A percentile compares a stretch with the other conserved stretches of the same genome.
These are phyloP conservation scores for Astyanax mexicanus DNA, from an alignment of 2,797 vertebrate genomes.

Conservation along the genomic window DNA sequence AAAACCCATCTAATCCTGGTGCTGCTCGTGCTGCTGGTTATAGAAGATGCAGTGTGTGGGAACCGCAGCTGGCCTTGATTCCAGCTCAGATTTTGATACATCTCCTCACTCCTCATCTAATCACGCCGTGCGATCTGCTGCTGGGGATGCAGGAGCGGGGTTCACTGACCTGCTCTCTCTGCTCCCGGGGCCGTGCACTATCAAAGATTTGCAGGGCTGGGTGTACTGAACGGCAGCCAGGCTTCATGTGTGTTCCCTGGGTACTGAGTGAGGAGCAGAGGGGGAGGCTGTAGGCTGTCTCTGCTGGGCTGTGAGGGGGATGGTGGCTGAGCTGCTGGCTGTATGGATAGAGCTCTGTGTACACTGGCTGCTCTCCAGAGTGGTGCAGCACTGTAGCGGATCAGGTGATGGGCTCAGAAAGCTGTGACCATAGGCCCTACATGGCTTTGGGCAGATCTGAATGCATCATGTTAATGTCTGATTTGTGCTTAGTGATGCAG, in stretches of 20 bases:
- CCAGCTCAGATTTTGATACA: constrained; percentile 18
- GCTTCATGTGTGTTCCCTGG: constrained; percentile 9
- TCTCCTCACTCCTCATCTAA: background rate
- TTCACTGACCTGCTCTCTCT: background rate
- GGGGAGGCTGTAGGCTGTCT: background rate
- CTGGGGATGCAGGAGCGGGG: background rate
- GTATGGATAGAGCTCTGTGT: background rate
- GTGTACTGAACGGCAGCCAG: constrained; percentile 7
- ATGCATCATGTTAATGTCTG: background rate
- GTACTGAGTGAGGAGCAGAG: background rate
- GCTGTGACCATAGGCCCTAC: background rate
- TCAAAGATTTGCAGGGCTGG: constrained; percentile 1
- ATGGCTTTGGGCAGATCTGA: background rate
- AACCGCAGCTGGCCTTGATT: constrained; percentile 36
- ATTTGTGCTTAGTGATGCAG: background rate
- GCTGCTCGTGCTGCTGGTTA: constrained; percentile 24
- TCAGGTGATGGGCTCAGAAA: background rate
- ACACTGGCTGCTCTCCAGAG: background rate
- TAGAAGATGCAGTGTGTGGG: constrained; percentile 8
- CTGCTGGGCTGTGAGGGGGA: background rate
- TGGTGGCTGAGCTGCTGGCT: background rate
- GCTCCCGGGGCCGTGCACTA: constrained; percentile 6
- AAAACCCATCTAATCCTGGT: constrained; percentile 40
- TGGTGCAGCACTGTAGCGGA: background rate
- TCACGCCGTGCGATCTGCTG: constrained; percentile 26